Percentiles rank a stretch among this genome's conserved stretches.
Conservation (phyloP, 2,113 vertebrate species). For the Procavia capensis region DNA sequence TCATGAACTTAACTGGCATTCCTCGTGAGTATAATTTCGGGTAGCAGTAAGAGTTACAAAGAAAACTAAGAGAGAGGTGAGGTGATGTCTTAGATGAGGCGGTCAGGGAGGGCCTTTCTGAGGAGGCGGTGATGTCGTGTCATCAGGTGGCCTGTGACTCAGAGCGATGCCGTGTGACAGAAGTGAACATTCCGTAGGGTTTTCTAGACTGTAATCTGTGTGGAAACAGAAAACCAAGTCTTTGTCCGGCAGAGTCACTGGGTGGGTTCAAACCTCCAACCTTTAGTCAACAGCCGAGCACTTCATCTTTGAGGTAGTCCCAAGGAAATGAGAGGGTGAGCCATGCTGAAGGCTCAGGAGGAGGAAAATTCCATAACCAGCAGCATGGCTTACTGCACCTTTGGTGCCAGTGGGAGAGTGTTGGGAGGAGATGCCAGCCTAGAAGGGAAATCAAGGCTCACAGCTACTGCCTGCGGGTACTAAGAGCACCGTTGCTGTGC, state of each 20-base stretch:
- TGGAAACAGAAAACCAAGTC: not conserved
- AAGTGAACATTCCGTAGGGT: too few relatives aligned
- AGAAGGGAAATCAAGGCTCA: not conserved
- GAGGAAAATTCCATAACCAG: slow-evolving; percentile 38
- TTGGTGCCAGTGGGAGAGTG: not conserved
- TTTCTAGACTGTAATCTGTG: not conserved
- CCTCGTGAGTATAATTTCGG: not conserved
- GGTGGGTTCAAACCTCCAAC: not conserved
- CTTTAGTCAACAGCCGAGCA: not conserved
- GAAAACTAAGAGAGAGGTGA: not conserved
- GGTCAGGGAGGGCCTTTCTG: not conserved
- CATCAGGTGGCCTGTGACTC: not conserved
- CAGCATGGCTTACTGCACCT: not conserved
- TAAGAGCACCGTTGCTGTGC: not conserved
- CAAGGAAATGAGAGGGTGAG: not conserved
- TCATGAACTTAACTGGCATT: too few relatives aligned
- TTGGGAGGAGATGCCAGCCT: not conserved
- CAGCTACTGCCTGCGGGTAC: fast-evolving
- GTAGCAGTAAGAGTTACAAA: not conserved
- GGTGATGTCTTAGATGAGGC: not conserved
- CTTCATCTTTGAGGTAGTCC: not conserved
- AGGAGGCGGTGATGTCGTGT: not conserved
- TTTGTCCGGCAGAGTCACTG: not conserved
- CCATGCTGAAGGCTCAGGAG: not conserved
- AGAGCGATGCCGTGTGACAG: not conserved